Evolutionary conservation across 2,797 vertebrate genomes (phyloP), one percentile per base, ranked within the genome.

Genomic region (Phalanger gymnotis): DNA sequence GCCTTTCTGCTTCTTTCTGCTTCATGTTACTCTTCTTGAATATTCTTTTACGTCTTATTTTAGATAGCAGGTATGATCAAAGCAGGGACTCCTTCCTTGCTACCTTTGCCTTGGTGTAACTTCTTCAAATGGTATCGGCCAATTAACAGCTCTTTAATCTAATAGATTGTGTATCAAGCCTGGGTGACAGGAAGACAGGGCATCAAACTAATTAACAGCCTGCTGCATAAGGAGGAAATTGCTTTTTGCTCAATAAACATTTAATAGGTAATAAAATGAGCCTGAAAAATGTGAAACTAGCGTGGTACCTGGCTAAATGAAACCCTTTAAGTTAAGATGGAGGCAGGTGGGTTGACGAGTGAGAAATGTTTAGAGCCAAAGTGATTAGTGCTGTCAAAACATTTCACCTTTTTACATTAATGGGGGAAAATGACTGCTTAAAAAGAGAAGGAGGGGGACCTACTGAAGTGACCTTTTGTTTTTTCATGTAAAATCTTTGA

Each of bases 141-240:
- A 98, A 97, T 98, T 98, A 98, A 87, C 95, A 97, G 94, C 95
- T 98, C 97, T 97, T 98, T 97, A 98, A 97, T 98, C 94, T 96
- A 96, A 95, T 93, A 87, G 95, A 97, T 96, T 98, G 94, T 98
- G 96, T 97, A 95, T 96, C 97, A 97, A 95, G 94, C 0, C 5
- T 6, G 47, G 95, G 96, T 98, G 98, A 98, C 97, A 98, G 94
- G 96, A 95, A 97, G 96, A 98, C 90, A 95, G 96, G 61, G 73
- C 93, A 94, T 91, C 87, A 51, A 95, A 94, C 90, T 97, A 98
- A 98, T 98, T 98, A 98, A 90, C 91, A 91, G 92, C 91, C 92
- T 98, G 96, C 95, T 95, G 91, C 90, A 52, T 91, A 91, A 96
- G 95, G 61, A 95, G 94, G 95, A 98, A 98, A 98, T 98, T 97